phyloP scores from a whole-genome alignment of 2,888 invertebrate genomes.

The Osedax frankpressi region DNA sequence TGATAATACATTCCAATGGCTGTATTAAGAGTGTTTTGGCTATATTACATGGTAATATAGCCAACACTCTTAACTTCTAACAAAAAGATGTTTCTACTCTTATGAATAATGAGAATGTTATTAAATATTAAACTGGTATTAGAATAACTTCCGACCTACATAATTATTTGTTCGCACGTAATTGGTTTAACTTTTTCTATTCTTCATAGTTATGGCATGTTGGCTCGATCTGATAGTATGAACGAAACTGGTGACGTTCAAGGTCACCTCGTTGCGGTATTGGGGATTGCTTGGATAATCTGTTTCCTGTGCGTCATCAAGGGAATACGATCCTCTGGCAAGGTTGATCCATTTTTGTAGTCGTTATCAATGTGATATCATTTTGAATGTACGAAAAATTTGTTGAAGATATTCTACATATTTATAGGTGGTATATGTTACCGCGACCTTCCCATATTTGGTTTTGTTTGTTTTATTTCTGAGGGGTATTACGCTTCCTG shows the following conservation, averaged over 20 bases:
- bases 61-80: too few species aligned
- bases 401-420: neutral
- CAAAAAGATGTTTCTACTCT: too few species aligned
- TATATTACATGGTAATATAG: too few species aligned
- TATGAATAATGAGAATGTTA: too few species aligned
- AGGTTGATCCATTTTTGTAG: slow-evolving; percentile 20
- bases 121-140: too few species aligned
- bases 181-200: too few species aligned
- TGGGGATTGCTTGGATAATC: slow-evolving; percentile 30
- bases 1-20: too few species aligned
- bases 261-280: slow-evolving; percentile 29
- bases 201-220: slow-evolving; percentile 22
- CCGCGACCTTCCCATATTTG: slow-evolving; percentile 40
- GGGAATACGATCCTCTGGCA: slow-evolving; percentile 31
- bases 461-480: slow-evolving; percentile 37
- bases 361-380: neutral
- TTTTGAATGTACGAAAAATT: too few species aligned
- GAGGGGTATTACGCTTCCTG: slow-evolving; percentile 34
- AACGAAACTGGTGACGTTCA: slow-evolving; percentile 41
- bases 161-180: too few species aligned
- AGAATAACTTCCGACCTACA: too few species aligned
- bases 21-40: too few species aligned
- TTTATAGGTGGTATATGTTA: slow-evolving; percentile 34
- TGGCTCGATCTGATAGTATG: slow-evolving; percentile 21
- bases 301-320: slow-evolving; percentile 30